Percentiles rank a stretch among this genome's conserved stretches.
Evolutionary conservation across 2,888 invertebrate species (phyloP).

Genomic region (Psylliodes chrysocephalus): DNA sequence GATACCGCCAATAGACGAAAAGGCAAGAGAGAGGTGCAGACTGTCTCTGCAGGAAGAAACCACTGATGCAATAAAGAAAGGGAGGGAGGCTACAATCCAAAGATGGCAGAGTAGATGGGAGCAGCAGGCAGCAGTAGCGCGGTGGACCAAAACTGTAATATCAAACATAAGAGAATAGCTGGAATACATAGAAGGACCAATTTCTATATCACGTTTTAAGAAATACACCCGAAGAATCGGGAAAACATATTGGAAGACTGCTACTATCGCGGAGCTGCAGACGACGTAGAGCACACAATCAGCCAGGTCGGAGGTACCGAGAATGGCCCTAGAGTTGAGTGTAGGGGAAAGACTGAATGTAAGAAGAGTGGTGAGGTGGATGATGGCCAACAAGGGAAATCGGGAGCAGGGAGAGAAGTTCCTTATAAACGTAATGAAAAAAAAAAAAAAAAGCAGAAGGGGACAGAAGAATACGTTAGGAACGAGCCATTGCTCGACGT

Average conservation of each 20-base stretch:
- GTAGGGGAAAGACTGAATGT: not conserved
- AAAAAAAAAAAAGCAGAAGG: not conserved
- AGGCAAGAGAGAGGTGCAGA: not conserved
- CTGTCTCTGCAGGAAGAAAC: too few species aligned
- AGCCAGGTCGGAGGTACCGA: not conserved
- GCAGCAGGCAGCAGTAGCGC: not conserved
- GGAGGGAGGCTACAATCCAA: not conserved
- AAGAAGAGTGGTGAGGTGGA: not conserved
- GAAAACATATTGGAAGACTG: not conserved
- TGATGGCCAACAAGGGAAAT: not conserved
- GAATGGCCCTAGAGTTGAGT: too few species aligned
- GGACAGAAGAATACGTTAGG: not conserved
- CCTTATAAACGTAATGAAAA: too few species aligned
- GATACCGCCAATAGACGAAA: not conserved
- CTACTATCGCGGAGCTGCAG: not conserved
- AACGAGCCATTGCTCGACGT: not conserved
- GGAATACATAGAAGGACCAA: not conserved
- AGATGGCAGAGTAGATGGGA: conserved; percentile 3
- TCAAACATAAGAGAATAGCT: not conserved
- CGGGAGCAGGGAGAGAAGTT: not conserved
- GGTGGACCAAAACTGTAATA: not conserved
- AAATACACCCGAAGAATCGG: not conserved
- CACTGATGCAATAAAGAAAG: not conserved
- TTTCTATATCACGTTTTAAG: not conserved
- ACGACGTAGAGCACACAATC: not conserved